phyloP scores from a whole-genome alignment of 2,888 invertebrate species.

The Carabus problematicus region DNA sequence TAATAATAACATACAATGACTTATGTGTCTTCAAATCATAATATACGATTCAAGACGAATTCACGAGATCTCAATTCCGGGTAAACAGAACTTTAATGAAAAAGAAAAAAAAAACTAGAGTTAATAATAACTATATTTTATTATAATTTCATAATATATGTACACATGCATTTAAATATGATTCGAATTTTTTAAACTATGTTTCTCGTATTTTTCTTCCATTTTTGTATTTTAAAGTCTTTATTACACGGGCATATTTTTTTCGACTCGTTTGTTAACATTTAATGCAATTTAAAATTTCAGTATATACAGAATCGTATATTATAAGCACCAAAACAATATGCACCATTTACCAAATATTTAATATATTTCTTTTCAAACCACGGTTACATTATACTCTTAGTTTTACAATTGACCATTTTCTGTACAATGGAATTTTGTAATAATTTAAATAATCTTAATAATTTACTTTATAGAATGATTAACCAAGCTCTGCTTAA shows the following conservation, averaged over 20 bases:
- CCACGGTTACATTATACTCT: conserved; percentile 19
- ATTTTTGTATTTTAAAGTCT: conserved; percentile 27
- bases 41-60: conserved; percentile 26
- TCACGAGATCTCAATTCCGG: conserved; percentile 27
- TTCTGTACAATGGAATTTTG: too few relatives aligned
- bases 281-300: conserved; percentile 35
- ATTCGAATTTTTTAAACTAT: conserved; percentile 21
- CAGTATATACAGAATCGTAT: conserved; percentile 35
- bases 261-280: conserved; percentile 29
- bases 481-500: too few relatives aligned
- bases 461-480: too few relatives aligned
- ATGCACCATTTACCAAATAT: conserved; percentile 40
- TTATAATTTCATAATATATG: conserved; percentile 38
- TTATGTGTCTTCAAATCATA: conserved; percentile 31
- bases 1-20: conserved; percentile 25
- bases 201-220: conserved; percentile 27
- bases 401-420: too few relatives aligned
- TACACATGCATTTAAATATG: conserved; percentile 36
- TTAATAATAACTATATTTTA: conserved; percentile 30
- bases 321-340: conserved; percentile 39
- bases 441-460: too few relatives aligned
- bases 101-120: conserved; percentile 25
- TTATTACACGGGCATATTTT: conserved; percentile 35
- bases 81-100: conserved; percentile 36
- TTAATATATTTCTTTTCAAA: conserved; percentile 17